A percentile compares a stretch with the other conserved stretches of the same genome.
Conservation (phyloP, 2,113 vertebrate genomes). For the Natator depressus region DNA sequence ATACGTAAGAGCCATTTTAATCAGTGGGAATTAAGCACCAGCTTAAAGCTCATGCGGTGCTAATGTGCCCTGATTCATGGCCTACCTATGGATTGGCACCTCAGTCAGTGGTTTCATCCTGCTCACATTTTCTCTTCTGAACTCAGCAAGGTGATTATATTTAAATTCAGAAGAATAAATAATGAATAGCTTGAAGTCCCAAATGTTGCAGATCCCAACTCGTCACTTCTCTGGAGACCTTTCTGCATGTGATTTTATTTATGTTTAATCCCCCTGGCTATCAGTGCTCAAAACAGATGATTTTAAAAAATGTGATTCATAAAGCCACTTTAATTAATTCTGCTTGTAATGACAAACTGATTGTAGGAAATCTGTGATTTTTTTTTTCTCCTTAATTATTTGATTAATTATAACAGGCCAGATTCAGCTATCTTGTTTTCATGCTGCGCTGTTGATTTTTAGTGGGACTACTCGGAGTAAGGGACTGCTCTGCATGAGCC, state of each 20-base stretch:
- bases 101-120: rapidly evolving
- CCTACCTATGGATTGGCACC: rapidly evolving
- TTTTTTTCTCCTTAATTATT: neutral
- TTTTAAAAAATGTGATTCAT: neutral
- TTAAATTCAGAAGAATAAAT: rapidly evolving
- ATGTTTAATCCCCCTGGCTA: neutral
- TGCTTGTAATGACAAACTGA: neutral
- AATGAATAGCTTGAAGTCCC: rapidly evolving
- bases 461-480: neutral
- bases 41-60: rapidly evolving
- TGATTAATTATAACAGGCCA: neutral
- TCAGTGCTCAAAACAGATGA: too few species aligned
- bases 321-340: neutral
- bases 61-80: rapidly evolving
- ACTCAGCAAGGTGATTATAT: rapidly evolving
- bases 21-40: rapidly evolving
- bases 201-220: neutral
- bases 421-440: neutral
- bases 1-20: rapidly evolving
- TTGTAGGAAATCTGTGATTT: neutral
- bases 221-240: neutral
- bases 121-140: neutral
- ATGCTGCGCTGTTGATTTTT: neutral
- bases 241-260: neutral
- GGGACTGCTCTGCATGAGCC: neutral